A percentile compares a stretch with the other conserved stretches of the same genome.
phyloP scores from a whole-genome alignment of 30 jellyfish, hydroid and myxozoan genomes.

The Rhopilema esculentum region DNA sequence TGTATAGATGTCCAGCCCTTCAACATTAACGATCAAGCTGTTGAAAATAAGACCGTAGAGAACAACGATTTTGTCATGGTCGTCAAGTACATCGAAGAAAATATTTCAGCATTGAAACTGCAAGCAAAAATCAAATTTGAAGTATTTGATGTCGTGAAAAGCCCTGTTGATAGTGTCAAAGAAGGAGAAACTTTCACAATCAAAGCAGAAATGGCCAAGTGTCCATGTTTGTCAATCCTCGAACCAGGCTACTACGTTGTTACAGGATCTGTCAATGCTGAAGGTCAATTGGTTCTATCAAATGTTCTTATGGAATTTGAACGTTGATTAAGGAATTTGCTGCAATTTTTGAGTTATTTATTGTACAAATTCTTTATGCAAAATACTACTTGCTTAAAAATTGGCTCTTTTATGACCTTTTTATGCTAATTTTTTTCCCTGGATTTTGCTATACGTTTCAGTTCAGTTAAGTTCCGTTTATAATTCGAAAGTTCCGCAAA shows the following conservation, averaged over 20 bases:
- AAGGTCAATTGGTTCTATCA: conserved; percentile 48
- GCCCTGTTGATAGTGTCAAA: conserved; percentile 32
- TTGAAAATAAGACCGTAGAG: conserved; percentile 45
- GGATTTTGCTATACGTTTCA: too few species aligned
- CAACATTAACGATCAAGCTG: conserved; percentile 12
- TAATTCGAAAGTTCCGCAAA: too few species aligned
- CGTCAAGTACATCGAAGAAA: conserved; percentile 55
- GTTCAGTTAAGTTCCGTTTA: too few species aligned
- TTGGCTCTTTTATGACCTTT: too few species aligned
- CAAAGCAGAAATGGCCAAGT: conserved; percentile 58
- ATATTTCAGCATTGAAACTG: conserved; percentile 42
- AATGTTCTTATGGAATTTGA: conserved; percentile 64
- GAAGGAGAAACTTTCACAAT: conserved; percentile 63
- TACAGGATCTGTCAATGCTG: conserved; percentile 48
- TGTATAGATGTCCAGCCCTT: conserved; percentile 55
- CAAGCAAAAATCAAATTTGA: conserved; percentile 60
- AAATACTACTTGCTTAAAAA: too few species aligned
- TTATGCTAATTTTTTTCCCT: too few species aligned
- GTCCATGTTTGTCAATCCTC: conserved; percentile 64
- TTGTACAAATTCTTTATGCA: too few species aligned
- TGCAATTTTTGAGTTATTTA: too few species aligned
- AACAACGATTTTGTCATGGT: conserved; percentile 69
- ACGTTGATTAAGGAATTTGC: conserved; percentile 26
- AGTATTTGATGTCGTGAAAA: conserved; percentile 55
- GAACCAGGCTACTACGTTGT: conserved; percentile 68